These are phyloP conservation scores for Elysia chlorotica DNA, from an alignment of 1,140 invertebrate genomes.

Conservation along the genomic window DNA sequence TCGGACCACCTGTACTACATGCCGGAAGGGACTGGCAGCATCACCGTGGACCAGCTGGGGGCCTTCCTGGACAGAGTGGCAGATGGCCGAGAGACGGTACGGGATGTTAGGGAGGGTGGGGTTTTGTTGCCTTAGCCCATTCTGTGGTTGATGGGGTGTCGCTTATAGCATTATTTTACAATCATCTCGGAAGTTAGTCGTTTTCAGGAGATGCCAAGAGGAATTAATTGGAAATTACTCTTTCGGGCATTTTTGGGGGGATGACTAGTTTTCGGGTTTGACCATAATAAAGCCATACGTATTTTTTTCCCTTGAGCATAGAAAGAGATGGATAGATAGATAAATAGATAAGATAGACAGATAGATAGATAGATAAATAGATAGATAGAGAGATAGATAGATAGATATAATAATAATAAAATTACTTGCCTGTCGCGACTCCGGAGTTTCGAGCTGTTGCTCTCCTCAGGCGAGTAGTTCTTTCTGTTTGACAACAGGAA, in stretches of 20 bases:
- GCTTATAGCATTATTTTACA: background rate
- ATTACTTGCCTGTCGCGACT: too few species aligned
- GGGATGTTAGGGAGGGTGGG: background rate
- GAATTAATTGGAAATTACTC: background rate
- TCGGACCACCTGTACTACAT: slow-evolving; percentile 50
- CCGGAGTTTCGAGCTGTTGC: too few species aligned
- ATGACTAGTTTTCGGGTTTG: background rate
- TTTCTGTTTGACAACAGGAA: too few species aligned
- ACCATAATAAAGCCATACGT: too few species aligned
- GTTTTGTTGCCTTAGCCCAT: background rate
- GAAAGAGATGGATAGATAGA: too few species aligned
- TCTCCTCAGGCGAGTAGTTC: too few species aligned
- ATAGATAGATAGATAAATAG: too few species aligned
- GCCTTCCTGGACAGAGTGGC: slow-evolving; percentile 41
- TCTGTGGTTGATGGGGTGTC: background rate
- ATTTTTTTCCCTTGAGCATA: too few species aligned
- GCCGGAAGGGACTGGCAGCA: slow-evolving; percentile 30
- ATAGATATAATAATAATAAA: too few species aligned
- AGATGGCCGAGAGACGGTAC: slow-evolving; percentile 43
- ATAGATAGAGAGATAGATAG: too few species aligned
- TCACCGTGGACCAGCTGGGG: slow-evolving; percentile 36
- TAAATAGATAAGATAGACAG: too few species aligned
- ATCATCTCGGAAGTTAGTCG: background rate
- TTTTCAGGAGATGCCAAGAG: background rate
- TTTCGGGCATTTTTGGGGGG: background rate